Base-by-base conservation (phyloP, 2,888 invertebrate species). In the Eupithecia insigniata region DNA sequence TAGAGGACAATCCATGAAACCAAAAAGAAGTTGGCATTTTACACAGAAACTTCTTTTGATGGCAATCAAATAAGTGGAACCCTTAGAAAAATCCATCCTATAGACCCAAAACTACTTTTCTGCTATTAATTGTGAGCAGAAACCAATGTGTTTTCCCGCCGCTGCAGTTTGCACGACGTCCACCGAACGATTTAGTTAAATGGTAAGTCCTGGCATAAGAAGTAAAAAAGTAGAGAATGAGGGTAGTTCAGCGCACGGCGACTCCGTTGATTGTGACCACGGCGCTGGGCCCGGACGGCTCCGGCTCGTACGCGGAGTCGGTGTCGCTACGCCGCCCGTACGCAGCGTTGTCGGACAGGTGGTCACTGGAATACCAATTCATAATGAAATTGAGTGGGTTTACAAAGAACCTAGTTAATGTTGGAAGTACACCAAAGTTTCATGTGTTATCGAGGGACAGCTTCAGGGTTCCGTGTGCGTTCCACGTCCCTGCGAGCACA, bases 261-360 rank as follows among this genome's bases (percentile, higher is more conserved):
- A 98, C 98, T 12, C 98, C 98, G 85, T 98, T 98, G 82, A 98
- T 98, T 62, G 98, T 98, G 82, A 98, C 97, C 30, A 96, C 96
- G 0, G 94, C 94, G 67, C 78, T 93, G 0, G 93, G 94, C 0
- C 93, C 92, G 66, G 95, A 96, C 0, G 97, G 97, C 80, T 96
- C 96, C 0, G 97, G 96, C 74, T 96, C 96, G 85, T 96, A 96
- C 0, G 93, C 92, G 1, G 93, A 93, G 78, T 94, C 94, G 0
- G 93, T 90, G 79, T 94, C 94, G 78, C 92, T 90, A 16, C 93
- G 83, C 4, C 92, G 85, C 0, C 94, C 93, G 76, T 94, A 94
- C 1, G 91, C 92, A 2, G 86, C 87, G 74, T 94, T 94, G 80
- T 94, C 94, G 0, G 94, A 88, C 39, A 93, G 80, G 26, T 88